Percentiles rank a stretch among this genome's conserved stretches.
phyloP scores from a whole-genome alignment of 2,888 invertebrate species.

The Tetranychus truncatus region DNA sequence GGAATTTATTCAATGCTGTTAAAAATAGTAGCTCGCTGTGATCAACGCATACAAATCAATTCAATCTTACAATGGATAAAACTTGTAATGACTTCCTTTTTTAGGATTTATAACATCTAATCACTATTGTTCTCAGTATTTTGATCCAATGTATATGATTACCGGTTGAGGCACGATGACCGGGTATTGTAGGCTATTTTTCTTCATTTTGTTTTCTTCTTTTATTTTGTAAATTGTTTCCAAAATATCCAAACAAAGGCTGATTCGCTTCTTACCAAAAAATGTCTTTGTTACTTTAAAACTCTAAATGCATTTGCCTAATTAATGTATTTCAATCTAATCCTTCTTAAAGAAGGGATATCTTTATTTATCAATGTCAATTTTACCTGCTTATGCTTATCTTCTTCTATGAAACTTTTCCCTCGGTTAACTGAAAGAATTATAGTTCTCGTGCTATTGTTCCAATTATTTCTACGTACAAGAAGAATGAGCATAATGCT shows the following conservation, averaged over 20 bases:
- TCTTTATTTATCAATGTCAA: too few relatives aligned
- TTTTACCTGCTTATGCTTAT: too few relatives aligned
- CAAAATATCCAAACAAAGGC: neutral
- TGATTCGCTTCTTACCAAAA: neutral
- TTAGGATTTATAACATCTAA: neutral
- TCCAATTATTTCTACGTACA: too few relatives aligned
- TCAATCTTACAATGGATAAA: neutral
- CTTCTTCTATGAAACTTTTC: too few relatives aligned
- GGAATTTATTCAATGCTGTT: constrained; percentile 30
- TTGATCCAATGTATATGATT: neutral
- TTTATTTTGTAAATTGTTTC: neutral
- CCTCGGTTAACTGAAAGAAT: too few relatives aligned
- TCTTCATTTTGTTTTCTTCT: neutral
- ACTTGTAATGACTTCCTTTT: neutral
- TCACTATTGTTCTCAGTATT: neutral
- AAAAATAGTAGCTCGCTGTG: neutral
- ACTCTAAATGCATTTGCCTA: too few relatives aligned
- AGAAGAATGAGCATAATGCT: too few relatives aligned
- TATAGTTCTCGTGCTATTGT: too few relatives aligned
- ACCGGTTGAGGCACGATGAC: neutral
- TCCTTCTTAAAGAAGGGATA: too few relatives aligned
- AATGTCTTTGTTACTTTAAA: too few relatives aligned
- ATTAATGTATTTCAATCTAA: too few relatives aligned
- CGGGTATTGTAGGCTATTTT: neutral
- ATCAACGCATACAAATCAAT: neutral